Percentiles rank a stretch among this genome's conserved stretches.
phyloP scores from a whole-genome alignment of 2,797 vertebrate genomes.

The Rhinoraja longicauda region DNA sequence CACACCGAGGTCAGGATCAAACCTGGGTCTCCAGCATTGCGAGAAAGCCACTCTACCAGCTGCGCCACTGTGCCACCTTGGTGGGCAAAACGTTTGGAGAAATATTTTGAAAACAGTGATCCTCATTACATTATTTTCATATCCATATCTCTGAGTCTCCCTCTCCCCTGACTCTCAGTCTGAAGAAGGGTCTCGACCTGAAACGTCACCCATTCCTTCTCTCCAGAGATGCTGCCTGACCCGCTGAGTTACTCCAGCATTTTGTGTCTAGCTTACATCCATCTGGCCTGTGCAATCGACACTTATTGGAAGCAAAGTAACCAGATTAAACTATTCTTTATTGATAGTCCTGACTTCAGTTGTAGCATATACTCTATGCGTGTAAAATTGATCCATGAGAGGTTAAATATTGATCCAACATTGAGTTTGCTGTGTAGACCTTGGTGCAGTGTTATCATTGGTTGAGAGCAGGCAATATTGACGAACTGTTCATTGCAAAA shows the following conservation, averaged over 20 bases:
- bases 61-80: no score
- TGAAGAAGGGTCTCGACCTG: no score
- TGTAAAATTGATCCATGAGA: background rate
- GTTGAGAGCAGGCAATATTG: background rate
- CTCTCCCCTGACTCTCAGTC: no score
- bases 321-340: background rate
- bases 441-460: background rate
- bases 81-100: background rate
- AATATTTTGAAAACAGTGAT: background rate
- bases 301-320: background rate
- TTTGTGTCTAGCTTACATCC: no score
- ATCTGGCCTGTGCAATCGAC: no score
- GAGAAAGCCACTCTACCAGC: no score
- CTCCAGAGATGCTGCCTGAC: no score
- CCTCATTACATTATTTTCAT: background rate
- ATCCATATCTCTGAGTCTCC: no score
- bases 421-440: background rate
- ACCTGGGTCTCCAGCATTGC: no score
- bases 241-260: no score
- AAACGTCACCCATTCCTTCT: no score
- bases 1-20: no score
- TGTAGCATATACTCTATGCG: background rate
- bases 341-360: background rate
- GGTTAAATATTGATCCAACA: background rate
- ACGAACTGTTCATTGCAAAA: background rate